Evolutionary conservation across 2,797 vertebrate genomes (phyloP).

Genomic region (Cossypha niveicapilla): DNA sequence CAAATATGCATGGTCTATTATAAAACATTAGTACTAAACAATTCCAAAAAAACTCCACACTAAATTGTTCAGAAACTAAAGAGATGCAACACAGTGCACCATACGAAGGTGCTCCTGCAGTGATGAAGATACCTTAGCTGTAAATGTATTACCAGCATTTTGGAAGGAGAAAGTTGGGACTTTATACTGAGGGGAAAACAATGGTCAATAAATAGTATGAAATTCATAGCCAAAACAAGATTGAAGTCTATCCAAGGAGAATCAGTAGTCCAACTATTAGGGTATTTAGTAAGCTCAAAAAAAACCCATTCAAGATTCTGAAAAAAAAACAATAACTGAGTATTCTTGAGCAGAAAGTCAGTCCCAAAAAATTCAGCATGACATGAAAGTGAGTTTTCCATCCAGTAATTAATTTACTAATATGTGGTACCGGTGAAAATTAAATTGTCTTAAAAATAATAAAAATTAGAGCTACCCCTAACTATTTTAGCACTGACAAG

Average conservation of each 20-base stretch:
- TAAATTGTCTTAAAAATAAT: neutral
- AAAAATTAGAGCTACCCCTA: neutral
- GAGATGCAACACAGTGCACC: neutral
- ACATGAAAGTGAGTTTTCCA: neutral
- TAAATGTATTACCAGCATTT: neutral
- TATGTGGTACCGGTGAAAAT: neutral
- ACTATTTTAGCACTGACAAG: neutral
- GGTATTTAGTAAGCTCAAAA: neutral
- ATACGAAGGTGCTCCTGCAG: neutral
- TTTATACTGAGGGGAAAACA: neutral
- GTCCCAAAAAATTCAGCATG: neutral
- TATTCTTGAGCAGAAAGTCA: neutral
- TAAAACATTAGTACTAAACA: neutral
- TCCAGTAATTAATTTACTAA: neutral
- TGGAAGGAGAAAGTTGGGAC: neutral
- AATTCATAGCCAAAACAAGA: neutral
- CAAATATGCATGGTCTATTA: neutral
- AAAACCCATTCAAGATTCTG: neutral
- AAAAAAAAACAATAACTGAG: neutral
- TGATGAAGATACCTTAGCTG: neutral
- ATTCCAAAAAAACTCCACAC: neutral
- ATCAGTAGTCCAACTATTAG: neutral
- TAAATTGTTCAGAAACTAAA: neutral
- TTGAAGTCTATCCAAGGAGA: neutral
- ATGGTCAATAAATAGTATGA: neutral